Evolutionary conservation across 2,888 invertebrate genomes (phyloP).

Genomic region (Ernsta delagoae): DNA sequence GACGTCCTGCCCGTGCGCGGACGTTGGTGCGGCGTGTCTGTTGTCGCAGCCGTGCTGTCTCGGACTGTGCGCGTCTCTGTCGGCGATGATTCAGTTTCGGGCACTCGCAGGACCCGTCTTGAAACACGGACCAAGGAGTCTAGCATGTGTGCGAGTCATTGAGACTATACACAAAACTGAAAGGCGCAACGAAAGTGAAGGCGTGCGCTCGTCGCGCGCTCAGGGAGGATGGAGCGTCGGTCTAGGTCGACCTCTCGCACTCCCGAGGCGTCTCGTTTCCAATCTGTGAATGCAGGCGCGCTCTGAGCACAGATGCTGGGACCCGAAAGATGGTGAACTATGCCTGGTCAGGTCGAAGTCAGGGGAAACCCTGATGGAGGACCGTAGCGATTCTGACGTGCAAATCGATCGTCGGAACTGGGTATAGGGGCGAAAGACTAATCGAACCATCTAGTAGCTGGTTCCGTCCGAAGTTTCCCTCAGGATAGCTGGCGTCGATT

Average conservation of each 20-base stretch:
- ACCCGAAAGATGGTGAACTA: slow-evolving; percentile 16
- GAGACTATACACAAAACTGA: slow-evolving; percentile 80
- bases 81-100: slow-evolving; percentile 58
- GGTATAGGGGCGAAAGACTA: slow-evolving; percentile 89
- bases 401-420: slow-evolving; percentile 92
- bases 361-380: slow-evolving; percentile 82
- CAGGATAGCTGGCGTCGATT: slow-evolving; percentile 87
- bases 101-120: slow-evolving; percentile 88
- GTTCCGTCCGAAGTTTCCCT: slow-evolving; percentile 91
- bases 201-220: slow-evolving; percentile 58
- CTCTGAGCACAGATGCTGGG: slow-evolving; percentile 88
- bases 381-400: slow-evolving; percentile 90
- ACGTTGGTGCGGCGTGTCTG: slow-evolving; percentile 52
- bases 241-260: slow-evolving; percentile 74
- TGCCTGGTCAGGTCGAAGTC: slow-evolving; percentile 9
- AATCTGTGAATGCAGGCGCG: slow-evolving; percentile 75
- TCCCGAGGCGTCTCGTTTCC: slow-evolving; percentile 84
- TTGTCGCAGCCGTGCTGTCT: slow-evolving; percentile 54
- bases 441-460: slow-evolving; percentile 92
- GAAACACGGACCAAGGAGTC: slow-evolving; percentile 72
- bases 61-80: slow-evolving; percentile 61
- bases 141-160: slow-evolving; percentile 88
- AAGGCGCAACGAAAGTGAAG: slow-evolving; percentile 89
- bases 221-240: slow-evolving; percentile 73
- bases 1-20: slow-evolving; percentile 57